Percentiles rank a stretch among this genome's conserved stretches.
phyloP scores from a whole-genome alignment of 1,140 invertebrate genomes.

The Drosophila varians region DNA sequence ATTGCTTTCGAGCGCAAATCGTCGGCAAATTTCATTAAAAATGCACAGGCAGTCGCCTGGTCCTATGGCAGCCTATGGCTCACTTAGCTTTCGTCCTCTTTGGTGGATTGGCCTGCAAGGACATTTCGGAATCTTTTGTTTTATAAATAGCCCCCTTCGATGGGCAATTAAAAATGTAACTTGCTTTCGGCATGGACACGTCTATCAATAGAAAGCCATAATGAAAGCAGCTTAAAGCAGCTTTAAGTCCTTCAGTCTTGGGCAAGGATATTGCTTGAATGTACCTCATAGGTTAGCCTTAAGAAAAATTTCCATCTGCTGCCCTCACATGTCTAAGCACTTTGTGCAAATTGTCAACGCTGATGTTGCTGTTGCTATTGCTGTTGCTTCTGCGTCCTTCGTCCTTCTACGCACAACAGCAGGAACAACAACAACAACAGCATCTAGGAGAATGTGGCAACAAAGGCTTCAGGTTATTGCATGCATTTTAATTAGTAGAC shows the following conservation, averaged over 20 bases:
- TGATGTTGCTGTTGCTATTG: constrained; percentile 16
- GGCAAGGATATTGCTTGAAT: constrained; percentile 12
- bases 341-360: constrained; percentile 74
- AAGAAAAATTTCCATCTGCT: constrained; percentile 37
- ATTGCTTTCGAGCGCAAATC: constrained; percentile 58
- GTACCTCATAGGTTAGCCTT: constrained; percentile 7
- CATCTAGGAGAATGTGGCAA: constrained; percentile 66
- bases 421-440: constrained; percentile 52
- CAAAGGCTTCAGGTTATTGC: constrained; percentile 81
- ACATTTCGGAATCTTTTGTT: constrained; percentile 65
- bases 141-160: constrained; percentile 63
- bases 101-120: constrained; percentile 46
- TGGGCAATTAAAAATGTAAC: constrained; percentile 76
- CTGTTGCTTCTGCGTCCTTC: constrained; percentile 2
- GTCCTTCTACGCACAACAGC: constrained; percentile 72
- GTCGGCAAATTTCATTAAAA: constrained; percentile 63
- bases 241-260: constrained; percentile 3
- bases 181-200: constrained; percentile 24
- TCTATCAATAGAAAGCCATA: constrained; percentile 63
- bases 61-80: too few relatives aligned
- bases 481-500: constrained; percentile 82
- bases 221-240: constrained; percentile 3
- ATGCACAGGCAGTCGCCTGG: constrained; percentile 36
- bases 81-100: constrained; percentile 2
- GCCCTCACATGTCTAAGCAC: constrained; percentile 57